Base-by-base conservation (phyloP, 2,888 invertebrate species). In the Crepidodera aurea region DNA sequence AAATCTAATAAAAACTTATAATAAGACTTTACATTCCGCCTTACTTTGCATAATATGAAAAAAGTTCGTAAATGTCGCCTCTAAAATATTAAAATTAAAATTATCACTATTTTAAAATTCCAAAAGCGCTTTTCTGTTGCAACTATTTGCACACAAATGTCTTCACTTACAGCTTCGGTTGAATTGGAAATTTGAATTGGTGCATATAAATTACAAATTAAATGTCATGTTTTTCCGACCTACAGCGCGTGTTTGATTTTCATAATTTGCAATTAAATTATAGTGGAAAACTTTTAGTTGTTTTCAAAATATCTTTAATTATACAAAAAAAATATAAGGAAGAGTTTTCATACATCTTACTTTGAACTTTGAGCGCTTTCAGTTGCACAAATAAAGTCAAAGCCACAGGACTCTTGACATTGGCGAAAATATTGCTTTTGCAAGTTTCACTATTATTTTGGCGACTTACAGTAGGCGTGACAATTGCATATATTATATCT, bases 141-240 rank as follows among this genome's bases (percentile, higher is more conserved):
- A 40, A 16, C 40, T 40, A 18, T 40, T 37, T 40, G 6, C 10
- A 5, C 6, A 5, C 10, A 1, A 40, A 40, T 12, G n/a, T 5
- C 40, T 16, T 19, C 12, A 32, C 37, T 37, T 13, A 51, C 25
- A 13, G 12, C 37, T 18, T 8, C 16, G 5, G 8, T 2, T 13
- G 40, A 53, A 40, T 29, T 25, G 27, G 40, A 42, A 53, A 29
- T 42, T 54, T 8, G 19, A 42, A 54, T 18, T 44, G 13, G 54
- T n/a, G 54, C 29, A 54, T 54, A 54, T 54, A 54, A 54, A 54
- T 54, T 29, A 39, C 29, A 54, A 54, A 54, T 54, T 54, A 44
- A 44, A 53, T 27, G 1, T 27, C 8, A 15, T 27, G 18, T 54
- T 42, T 53, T 42, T 42, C 32, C 44, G 18, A n/a, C 16, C 29